These are phyloP conservation scores for Colletes latitarsis DNA, from an alignment of 1,140 invertebrate genomes.

Conservation along the genomic window DNA sequence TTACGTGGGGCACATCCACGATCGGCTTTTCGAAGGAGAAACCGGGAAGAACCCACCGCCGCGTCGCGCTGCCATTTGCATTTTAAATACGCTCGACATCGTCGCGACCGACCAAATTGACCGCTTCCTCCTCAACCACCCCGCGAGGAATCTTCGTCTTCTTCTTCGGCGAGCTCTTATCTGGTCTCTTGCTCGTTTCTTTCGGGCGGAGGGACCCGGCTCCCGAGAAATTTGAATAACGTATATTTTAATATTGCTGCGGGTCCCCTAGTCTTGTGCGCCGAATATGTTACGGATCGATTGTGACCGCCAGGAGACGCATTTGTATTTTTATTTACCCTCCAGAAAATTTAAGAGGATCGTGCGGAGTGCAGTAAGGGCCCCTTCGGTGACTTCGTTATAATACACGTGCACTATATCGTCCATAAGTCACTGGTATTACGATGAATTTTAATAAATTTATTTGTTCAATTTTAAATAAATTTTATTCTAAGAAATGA, in stretches of 20 bases:
- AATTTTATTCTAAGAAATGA: too few relatives aligned
- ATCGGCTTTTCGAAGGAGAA: constrained; percentile 40
- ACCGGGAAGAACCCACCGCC: constrained; percentile 49
- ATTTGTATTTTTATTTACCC: too few relatives aligned
- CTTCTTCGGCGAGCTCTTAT: constrained; percentile 12
- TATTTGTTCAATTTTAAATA: too few relatives aligned
- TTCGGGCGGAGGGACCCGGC: not conserved
- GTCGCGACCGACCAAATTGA: constrained; percentile 48
- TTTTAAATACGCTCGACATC: constrained; percentile 63
- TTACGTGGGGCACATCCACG: constrained; percentile 44
- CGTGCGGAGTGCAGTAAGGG: too few relatives aligned
- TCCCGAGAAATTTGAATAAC: constrained; percentile 33
- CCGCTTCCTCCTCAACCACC: constrained; percentile 17
- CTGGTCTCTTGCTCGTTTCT: constrained; percentile 13
- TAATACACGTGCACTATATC: too few relatives aligned
- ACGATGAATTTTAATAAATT: too few relatives aligned
- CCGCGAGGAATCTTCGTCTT: not conserved
- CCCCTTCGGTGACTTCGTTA: too few relatives aligned
- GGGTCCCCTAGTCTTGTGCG: not conserved
- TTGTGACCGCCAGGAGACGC: too few relatives aligned
- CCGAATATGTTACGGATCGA: too few relatives aligned
- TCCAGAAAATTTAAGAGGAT: too few relatives aligned
- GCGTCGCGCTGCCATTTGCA: constrained; percentile 57
- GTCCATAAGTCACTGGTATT: too few relatives aligned
- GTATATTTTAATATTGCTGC: constrained; percentile 6